A percentile compares a stretch with the other conserved stretches of the same genome.
These are phyloP conservation scores for Myotis daubentonii DNA, from an alignment of 2,797 vertebrate species.

Conservation along the genomic window DNA sequence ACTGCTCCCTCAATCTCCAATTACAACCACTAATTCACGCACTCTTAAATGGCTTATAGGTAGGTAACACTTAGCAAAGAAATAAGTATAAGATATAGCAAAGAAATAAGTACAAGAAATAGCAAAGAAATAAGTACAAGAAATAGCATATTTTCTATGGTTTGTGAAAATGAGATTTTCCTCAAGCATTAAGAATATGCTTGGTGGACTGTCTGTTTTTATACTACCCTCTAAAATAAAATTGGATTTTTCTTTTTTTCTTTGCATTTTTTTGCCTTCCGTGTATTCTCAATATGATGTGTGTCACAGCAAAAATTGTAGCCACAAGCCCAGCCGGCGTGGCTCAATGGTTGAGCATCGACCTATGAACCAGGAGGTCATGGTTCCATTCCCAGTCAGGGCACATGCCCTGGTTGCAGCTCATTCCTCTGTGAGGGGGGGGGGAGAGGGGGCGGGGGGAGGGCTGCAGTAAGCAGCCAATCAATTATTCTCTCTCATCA, in stretches of 20 bases:
- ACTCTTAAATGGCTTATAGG: not conserved
- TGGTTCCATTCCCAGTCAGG: too few species aligned
- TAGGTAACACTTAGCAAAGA: not conserved
- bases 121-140: conserved; percentile 17
- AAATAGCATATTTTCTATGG: not conserved
- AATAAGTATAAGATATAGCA: not conserved
- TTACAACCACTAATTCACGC: not conserved
- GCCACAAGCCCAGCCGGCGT: too few species aligned
- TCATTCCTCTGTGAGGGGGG: too few species aligned
- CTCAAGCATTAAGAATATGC: not conserved
- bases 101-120: conserved; percentile 13
- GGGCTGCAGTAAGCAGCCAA: too few species aligned
- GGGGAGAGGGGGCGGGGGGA: too few species aligned
- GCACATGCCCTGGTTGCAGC: too few species aligned
- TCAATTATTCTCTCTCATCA: too few species aligned
- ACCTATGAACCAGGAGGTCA: too few species aligned
- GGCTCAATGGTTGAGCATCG: too few species aligned
- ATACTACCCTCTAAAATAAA: not conserved
- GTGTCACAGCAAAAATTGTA: not conserved
- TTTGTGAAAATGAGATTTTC: not conserved
- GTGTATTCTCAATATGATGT: not conserved
- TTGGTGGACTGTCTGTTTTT: not conserved
- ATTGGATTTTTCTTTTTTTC: not conserved
- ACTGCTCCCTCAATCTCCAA: not conserved
- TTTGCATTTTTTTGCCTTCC: not conserved